Conservation (phyloP, 2,113 vertebrate species). For the Anarhynchus alexandrinus region DNA sequence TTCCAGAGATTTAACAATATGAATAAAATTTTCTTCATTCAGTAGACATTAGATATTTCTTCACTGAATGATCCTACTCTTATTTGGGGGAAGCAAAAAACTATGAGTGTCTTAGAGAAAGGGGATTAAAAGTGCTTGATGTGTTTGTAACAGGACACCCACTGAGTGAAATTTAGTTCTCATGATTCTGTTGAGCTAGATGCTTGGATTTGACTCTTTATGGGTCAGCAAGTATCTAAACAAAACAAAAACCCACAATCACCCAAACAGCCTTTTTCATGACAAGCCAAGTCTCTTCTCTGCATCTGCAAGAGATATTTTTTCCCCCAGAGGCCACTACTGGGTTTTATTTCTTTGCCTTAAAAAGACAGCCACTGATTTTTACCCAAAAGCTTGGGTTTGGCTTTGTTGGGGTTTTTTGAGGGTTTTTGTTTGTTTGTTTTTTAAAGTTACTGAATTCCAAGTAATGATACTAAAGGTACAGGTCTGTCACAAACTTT, state of each 20-base stretch:
- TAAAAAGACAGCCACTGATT: not conserved
- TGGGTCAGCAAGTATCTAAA: not conserved
- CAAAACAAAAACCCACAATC: not conserved
- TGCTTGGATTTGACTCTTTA: not conserved
- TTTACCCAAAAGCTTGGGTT: not conserved
- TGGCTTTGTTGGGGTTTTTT: not conserved
- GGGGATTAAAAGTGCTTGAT: not conserved
- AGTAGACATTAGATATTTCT: not conserved
- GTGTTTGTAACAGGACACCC: not conserved
- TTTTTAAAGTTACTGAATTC: not conserved
- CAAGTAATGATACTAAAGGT: not conserved
- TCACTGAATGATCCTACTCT: not conserved
- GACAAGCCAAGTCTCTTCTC: not conserved
- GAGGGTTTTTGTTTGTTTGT: accelerated
- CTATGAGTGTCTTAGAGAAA: not conserved
- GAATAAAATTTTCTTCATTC: not conserved
- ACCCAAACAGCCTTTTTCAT: not conserved
- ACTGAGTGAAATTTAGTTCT: not conserved
- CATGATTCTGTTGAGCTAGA: not conserved
- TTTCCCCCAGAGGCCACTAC: not conserved
- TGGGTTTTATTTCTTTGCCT: not conserved
- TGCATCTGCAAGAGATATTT: not conserved
- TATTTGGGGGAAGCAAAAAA: not conserved
- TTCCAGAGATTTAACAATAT: not conserved
- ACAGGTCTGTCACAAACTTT: not conserved